Evolutionary conservation across 2,888 invertebrate genomes (phyloP).

Genomic region (Cerastis rubricosa): DNA sequence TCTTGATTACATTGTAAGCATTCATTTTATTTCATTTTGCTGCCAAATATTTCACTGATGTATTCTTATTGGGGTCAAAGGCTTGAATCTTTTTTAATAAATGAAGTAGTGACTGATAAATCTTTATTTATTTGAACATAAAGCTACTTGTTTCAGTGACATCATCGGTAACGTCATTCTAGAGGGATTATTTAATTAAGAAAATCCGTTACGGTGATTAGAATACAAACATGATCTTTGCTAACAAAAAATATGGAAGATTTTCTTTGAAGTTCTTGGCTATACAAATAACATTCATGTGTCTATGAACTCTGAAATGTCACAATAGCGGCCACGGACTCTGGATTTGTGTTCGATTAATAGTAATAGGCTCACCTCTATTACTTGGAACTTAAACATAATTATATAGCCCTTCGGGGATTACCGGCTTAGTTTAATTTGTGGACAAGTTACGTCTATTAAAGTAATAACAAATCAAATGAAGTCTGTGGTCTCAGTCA

Average conservation of each 20-base stretch:
- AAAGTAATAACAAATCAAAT: no score
- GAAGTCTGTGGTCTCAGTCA: no score
- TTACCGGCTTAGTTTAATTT: no score
- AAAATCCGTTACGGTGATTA: constrained; percentile 38
- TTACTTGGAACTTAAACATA: no score
- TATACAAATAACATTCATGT: no score
- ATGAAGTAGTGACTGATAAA: constrained; percentile 7
- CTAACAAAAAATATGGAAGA: neutral
- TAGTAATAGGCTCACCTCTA: no score
- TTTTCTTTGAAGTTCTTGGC: no score
- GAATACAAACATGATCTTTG: constrained; percentile 23
- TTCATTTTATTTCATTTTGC: constrained; percentile 34
- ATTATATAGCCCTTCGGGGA: no score
- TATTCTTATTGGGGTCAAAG: constrained; percentile 29
- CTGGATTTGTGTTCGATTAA: no score
- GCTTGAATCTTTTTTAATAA: constrained; percentile 5
- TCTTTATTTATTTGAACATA: neutral
- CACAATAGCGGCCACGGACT: no score
- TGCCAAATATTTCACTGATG: constrained; percentile 34
- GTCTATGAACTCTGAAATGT: no score
- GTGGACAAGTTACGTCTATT: no score
- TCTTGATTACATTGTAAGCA: constrained; percentile 22
- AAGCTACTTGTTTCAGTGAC: constrained; percentile 26
- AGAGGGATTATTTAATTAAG: constrained; percentile 9
- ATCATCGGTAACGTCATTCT: constrained; percentile 43